phyloP scores from a whole-genome alignment of 2,888 invertebrate species.

The Mimumesa dahlbomi region DNA sequence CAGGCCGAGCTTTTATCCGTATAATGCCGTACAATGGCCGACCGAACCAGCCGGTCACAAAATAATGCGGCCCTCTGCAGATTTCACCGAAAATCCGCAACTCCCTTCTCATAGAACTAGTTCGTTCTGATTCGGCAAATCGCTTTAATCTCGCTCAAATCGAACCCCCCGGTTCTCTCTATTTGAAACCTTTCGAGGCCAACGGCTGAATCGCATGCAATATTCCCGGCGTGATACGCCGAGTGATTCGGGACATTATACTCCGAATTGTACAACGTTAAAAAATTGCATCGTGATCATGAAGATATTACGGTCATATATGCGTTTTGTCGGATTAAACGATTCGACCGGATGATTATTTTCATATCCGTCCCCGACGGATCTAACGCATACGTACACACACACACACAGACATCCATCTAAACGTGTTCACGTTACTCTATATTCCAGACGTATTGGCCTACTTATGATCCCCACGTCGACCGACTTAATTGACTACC shows the following conservation, averaged over 20 bases:
- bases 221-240: constrained; percentile 47
- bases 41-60: constrained; percentile 66
- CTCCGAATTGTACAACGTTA: constrained; percentile 8
- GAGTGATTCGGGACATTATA: constrained; percentile 33
- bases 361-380: no score
- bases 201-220: constrained; percentile 55
- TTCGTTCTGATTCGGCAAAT: constrained; percentile 65
- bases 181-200: constrained; percentile 52
- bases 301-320: neutral
- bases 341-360: neutral
- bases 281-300: constrained; percentile 18
- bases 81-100: constrained; percentile 62
- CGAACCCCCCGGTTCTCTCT: constrained; percentile 58
- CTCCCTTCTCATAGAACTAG: constrained; percentile 55
- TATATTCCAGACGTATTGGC: no score
- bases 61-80: constrained; percentile 67
- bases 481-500: no score
- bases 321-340: neutral
- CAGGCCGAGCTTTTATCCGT: constrained; percentile 68
- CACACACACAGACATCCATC: no score
- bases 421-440: no score
- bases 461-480: no score
- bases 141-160: constrained; percentile 64
- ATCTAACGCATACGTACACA: no score
- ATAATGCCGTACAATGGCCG: constrained; percentile 68